Percentiles rank a stretch among this genome's conserved stretches.
Conservation (phyloP, 1,140 invertebrate species). For the Arctopsyche grandis region DNA sequence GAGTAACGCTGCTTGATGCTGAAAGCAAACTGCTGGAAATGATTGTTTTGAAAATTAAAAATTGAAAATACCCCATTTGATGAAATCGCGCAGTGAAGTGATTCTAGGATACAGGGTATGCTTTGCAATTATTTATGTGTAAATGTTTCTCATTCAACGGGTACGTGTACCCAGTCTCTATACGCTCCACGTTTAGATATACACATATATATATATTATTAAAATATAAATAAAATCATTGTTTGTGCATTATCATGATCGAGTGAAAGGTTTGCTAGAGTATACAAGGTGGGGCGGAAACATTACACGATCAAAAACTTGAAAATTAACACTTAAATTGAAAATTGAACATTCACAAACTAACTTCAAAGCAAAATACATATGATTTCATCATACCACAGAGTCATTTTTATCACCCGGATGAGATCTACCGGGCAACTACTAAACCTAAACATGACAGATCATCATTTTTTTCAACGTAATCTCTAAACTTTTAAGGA, state of each 20-base stretch:
- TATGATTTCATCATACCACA: too few species aligned
- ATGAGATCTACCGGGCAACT: too few species aligned
- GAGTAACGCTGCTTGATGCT: conserved; percentile 53
- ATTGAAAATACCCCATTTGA: conserved; percentile 55
- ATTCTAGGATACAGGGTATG: conserved; percentile 78
- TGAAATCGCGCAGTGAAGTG: conserved; percentile 71
- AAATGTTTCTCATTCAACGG: conserved; percentile 69
- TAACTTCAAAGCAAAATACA: too few species aligned
- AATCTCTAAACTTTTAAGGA: too few species aligned
- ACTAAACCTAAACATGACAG: too few species aligned
- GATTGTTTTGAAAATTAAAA: conserved; percentile 51
- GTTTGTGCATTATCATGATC: conserved; percentile 53
- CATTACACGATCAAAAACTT: too few species aligned
- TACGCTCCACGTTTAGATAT: conserved; percentile 53
- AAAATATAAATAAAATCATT: conserved; percentile 43
- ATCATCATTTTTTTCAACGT: too few species aligned
- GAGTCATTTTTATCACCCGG: too few species aligned
- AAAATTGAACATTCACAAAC: too few species aligned
- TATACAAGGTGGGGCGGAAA: too few species aligned
- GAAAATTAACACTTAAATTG: too few species aligned
- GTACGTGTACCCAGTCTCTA: conserved; percentile 48
- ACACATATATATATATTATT: conserved; percentile 36
- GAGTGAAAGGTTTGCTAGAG: conserved; percentile 52
- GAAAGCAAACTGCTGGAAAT: conserved; percentile 54
- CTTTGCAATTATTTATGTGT: conserved; percentile 77